These are phyloP conservation scores for Lucilia sericata DNA, from an alignment of 1,140 invertebrate genomes.

Conservation along the genomic window DNA sequence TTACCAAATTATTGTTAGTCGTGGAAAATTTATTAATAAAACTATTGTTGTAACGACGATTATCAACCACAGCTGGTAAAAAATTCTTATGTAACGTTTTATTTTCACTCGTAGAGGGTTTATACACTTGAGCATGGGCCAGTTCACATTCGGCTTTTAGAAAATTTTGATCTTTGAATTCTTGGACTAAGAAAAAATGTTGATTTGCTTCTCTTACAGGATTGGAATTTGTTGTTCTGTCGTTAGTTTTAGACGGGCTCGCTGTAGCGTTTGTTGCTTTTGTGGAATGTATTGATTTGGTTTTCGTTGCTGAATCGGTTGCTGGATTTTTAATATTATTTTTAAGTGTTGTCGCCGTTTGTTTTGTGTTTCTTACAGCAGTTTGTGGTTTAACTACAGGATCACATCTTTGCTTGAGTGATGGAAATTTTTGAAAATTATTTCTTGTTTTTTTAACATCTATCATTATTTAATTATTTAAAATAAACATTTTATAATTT, in stretches of 20 bases:
- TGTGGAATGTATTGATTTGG: slow-evolving; percentile 29
- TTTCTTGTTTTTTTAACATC: slow-evolving; percentile 46
- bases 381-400: slow-evolving; percentile 20
- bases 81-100: slow-evolving; percentile 27
- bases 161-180: slow-evolving; percentile 62
- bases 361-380: not conserved
- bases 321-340: not conserved
- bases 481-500: too few relatives aligned
- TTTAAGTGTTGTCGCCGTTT: not conserved
- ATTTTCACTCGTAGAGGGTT: slow-evolving; percentile 33
- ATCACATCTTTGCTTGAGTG: slow-evolving; percentile 47
- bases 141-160: slow-evolving; percentile 64
- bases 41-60: not conserved
- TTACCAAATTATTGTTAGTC: slow-evolving; percentile 29
- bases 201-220: slow-evolving; percentile 62
- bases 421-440: slow-evolving; percentile 48
- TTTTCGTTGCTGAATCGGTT: slow-evolving; percentile 1
- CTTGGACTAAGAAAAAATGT: slow-evolving; percentile 58
- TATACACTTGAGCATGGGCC: slow-evolving; percentile 62
- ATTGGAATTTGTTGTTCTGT: slow-evolving; percentile 45
- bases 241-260: not conserved
- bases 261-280: not conserved
- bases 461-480: slow-evolving; percentile 46
- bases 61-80: not conserved
- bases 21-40: not conserved